Conservation (phyloP, 2,113 vertebrate genomes). For the Psophia crepitans region DNA sequence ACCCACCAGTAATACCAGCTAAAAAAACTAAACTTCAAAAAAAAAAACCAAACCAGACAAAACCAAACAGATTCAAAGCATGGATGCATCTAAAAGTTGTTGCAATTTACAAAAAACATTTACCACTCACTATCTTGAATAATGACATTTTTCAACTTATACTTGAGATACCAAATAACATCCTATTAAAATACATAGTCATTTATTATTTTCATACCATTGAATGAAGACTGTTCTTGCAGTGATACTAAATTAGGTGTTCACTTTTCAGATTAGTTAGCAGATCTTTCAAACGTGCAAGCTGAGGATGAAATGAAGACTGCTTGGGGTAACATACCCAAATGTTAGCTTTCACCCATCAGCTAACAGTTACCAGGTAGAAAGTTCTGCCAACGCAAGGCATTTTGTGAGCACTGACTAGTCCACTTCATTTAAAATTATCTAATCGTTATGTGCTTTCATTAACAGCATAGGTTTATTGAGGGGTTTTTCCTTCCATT, state of each 20-base stretch:
- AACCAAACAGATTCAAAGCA: accelerated
- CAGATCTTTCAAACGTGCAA: background rate
- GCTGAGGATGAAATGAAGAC: background rate
- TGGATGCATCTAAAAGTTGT: background rate
- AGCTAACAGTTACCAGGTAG: background rate
- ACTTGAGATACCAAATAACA: background rate
- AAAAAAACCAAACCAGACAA: too few species aligned
- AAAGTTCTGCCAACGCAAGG: background rate
- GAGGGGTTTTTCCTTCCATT: background rate
- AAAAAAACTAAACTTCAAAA: background rate
- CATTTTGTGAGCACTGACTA: background rate
- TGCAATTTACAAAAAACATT: background rate
- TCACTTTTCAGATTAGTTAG: background rate
- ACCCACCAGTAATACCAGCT: background rate
- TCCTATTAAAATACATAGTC: background rate
- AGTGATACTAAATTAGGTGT: background rate
- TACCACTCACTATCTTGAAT: background rate
- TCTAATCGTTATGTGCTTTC: background rate
- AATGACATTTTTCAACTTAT: background rate
- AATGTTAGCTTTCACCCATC: background rate
- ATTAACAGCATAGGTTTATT: background rate
- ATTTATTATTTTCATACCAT: background rate
- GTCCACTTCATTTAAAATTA: background rate
- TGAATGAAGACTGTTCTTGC: background rate
- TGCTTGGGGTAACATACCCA: background rate